Base-by-base conservation (phyloP, 2,797 vertebrate species). In the Poecile montanus region DNA sequence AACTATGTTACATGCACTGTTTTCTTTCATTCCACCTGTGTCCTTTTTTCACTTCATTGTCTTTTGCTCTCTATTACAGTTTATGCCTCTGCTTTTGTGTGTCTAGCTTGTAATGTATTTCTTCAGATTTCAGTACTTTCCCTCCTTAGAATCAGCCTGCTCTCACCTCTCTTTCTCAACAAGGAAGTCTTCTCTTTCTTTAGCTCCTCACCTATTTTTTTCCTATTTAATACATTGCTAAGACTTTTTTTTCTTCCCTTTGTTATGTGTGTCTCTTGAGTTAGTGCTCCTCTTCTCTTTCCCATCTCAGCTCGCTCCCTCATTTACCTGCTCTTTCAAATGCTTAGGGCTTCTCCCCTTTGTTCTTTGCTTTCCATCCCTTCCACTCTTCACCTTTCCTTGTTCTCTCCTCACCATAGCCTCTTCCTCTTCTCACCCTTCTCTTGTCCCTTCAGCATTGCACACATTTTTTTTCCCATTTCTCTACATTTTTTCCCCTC, bases 251-350 rank as follows among this genome's bases (percentile, higher is more conserved):
- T 87, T 89, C 85, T 93, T 76, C 67, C 29, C 54, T 96, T 97
- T 96, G 90, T 96, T 94, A 80, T 7, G 32, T 3, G 11, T 71
- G 67, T 91, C 80, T 93, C 85, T 93, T 68, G 74, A 94, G 80
- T 67, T 57, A 88, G 74, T 66, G 82, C n/a, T 86, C 57, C 84
- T 94, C 92, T 91, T 79, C 74, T 80, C 77, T 50, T 72, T 71
- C 79, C 82, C 15, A 3, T 73, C 75, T 94, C 48, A 6, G 4
- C 48, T 93, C 1, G 0, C 54, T 96, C 83, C 86, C 74, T 90
- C 91, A 76, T 96, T 91, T 94, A 92, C 83, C 68, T 79, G 88
- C 74, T 93, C 67, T 96, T 95, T 96, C 88, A 95, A 85, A 86
- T 9, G 54, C 68, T 84, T 61, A 62, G 63, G 56, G 63, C 47